phyloP scores from a whole-genome alignment of 2,888 invertebrate species.

The Polymixis flavicincta region DNA sequence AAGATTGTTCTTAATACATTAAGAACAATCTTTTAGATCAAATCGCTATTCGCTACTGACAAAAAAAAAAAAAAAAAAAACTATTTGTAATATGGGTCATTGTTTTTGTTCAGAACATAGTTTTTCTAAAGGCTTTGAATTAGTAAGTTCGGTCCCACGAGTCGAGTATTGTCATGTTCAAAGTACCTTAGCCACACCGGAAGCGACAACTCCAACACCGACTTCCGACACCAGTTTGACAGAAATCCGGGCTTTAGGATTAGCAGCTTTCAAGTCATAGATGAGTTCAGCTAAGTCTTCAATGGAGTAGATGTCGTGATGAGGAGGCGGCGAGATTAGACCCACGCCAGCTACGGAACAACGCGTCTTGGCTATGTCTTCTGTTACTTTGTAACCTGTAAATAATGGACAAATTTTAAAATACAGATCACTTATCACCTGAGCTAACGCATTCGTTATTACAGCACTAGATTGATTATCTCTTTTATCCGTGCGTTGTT shows the following conservation, averaged over 20 bases:
- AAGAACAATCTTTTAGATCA: too few relatives aligned
- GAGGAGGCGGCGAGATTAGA: slow-evolving; percentile 99
- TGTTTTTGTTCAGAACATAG: not conserved
- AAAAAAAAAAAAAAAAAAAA: too few relatives aligned
- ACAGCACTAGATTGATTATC: too few relatives aligned
- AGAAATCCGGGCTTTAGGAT: slow-evolving; percentile 98
- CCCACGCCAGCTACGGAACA: slow-evolving; percentile 99
- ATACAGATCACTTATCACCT: too few relatives aligned
- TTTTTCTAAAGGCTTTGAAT: not conserved
- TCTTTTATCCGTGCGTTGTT: too few relatives aligned
- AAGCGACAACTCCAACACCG: slow-evolving; percentile 99
- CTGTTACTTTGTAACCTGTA: slow-evolving; percentile 95
- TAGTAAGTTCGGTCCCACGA: not conserved
- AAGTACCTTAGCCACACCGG: slow-evolving; percentile 98
- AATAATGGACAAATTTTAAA: not conserved
- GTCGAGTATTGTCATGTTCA: not conserved
- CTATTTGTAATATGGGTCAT: not conserved
- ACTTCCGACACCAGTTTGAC: slow-evolving; percentile 99
- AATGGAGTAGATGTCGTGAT: slow-evolving; percentile 99
- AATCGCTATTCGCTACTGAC: too few relatives aligned
- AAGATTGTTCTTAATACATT: not conserved
- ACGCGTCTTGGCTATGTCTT: slow-evolving; percentile 98
- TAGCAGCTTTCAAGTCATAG: slow-evolving; percentile 99
- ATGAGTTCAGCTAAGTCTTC: slow-evolving; percentile 99
- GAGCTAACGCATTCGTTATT: too few relatives aligned